These are phyloP conservation scores for Amphimedon queenslandica DNA, from an alignment of 37 sponge, comb jelly and placozoan species.

Conservation along the genomic window DNA sequence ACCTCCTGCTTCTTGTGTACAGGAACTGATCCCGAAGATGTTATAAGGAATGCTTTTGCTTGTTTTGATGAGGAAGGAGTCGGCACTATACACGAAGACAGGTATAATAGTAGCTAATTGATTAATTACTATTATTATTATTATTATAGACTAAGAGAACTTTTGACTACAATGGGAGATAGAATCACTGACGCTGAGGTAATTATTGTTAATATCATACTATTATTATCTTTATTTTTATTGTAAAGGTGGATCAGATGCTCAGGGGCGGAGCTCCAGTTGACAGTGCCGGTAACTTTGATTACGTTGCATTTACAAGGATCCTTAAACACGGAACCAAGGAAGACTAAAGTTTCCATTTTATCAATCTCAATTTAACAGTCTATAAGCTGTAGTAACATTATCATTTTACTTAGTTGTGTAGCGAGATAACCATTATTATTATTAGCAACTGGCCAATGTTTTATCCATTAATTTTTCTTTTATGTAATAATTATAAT, in stretches of 20 bases:
- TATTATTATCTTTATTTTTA: too few relatives aligned
- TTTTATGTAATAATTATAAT: too few relatives aligned
- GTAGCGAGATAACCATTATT: too few relatives aligned
- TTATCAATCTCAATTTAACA: too few relatives aligned
- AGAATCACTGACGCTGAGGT: conserved; percentile 73
- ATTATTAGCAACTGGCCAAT: neutral
- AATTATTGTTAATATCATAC: too few relatives aligned
- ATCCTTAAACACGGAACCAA: conserved; percentile 98
- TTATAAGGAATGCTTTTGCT: conserved; percentile 96
- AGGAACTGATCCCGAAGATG: conserved; percentile 99
- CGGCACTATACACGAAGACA: conserved; percentile 92
- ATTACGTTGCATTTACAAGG: conserved; percentile 93
- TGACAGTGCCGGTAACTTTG: conserved; percentile 87
- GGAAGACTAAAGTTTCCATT: conserved; percentile 68
- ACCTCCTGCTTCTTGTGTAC: too few relatives aligned
- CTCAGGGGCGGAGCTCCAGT: conserved; percentile 91
- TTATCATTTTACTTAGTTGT: too few relatives aligned
- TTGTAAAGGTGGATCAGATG: conserved; percentile 90
- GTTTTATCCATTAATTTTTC: neutral
- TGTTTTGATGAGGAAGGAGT: conserved; percentile 97
- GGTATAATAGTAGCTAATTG: conserved; percentile 40
- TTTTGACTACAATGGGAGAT: conserved; percentile 97
- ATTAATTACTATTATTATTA: neutral
- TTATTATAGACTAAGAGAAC: conserved; percentile 69
- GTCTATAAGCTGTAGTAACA: too few relatives aligned